Evolutionary conservation across 2,797 vertebrate species (phyloP).

Genomic region (Xenops minutus): DNA sequence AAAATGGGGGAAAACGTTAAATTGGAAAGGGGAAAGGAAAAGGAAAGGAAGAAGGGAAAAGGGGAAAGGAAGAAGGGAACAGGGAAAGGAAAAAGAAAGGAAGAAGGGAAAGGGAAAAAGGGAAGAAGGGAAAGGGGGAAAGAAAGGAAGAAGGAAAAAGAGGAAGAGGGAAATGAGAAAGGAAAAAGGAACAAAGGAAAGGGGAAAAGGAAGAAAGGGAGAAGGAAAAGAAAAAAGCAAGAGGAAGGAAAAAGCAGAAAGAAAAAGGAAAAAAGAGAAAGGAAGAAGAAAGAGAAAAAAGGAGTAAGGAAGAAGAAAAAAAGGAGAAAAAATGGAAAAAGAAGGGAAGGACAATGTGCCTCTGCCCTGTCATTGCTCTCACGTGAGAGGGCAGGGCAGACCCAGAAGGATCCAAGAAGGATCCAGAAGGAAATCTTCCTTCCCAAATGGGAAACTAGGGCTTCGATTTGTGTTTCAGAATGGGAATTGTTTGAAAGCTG

Average conservation of each 20-base stretch:
- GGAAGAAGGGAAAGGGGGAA: background rate
- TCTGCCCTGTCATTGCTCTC: background rate
- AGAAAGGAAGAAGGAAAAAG: too few species aligned
- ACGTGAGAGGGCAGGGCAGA: background rate
- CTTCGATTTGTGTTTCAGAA: background rate
- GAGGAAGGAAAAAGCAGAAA: background rate
- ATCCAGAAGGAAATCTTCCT: background rate
- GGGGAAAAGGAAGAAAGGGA: background rate
- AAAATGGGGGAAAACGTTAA: too few species aligned
- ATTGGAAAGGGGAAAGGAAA: too few species aligned
- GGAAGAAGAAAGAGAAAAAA: background rate
- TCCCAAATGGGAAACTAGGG: rapidly evolving
- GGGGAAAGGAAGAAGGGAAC: too few species aligned
- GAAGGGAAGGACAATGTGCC: too few species aligned
- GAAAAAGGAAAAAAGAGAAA: background rate
- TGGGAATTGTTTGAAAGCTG: background rate
- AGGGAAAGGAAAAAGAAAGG: too few species aligned
- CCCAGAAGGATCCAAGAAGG: background rate
- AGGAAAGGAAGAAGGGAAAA: too few species aligned
- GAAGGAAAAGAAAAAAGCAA: too few species aligned
- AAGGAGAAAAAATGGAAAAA: background rate
- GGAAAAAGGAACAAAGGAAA: background rate
- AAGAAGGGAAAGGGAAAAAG: background rate
- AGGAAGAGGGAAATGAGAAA: background rate
- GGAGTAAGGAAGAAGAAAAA: background rate